These are phyloP conservation scores for Phoxinus dragarum DNA, from an alignment of 2,797 vertebrate genomes.

Conservation along the genomic window DNA sequence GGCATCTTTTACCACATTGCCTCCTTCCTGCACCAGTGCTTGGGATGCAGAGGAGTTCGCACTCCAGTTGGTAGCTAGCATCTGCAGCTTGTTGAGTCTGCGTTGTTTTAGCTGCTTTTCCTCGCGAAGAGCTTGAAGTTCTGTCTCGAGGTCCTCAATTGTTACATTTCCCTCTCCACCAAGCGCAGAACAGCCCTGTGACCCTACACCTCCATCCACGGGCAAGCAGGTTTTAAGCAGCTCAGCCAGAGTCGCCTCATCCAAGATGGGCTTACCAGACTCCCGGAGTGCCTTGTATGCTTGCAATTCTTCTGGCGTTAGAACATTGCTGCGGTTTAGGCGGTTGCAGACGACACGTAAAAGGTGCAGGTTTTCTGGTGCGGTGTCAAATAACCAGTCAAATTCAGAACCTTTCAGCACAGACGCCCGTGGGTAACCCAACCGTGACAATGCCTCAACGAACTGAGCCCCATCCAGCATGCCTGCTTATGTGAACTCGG, in stretches of 20 bases:
- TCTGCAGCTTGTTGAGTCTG: constrained; percentile 82
- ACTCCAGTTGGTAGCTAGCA: constrained; percentile 72
- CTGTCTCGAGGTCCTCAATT: constrained; percentile 81
- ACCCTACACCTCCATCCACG: constrained; percentile 56
- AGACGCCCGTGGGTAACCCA: constrained; percentile 83
- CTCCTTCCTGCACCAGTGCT: constrained; percentile 70
- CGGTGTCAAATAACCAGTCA: constrained; percentile 94
- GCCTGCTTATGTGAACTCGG: constrained; percentile 47
- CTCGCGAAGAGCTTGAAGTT: constrained; percentile 80
- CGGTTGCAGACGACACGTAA: constrained; percentile 88
- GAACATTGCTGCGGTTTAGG: constrained; percentile 78
- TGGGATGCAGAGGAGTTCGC: constrained; percentile 75
- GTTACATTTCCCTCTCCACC: constrained; percentile 68
- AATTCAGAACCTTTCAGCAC: constrained; percentile 88
- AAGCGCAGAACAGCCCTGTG: constrained; percentile 39
- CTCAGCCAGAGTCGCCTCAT: constrained; percentile 82
- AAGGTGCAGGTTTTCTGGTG: constrained; percentile 81
- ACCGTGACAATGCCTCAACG: constrained; percentile 85
- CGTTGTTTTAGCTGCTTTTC: constrained; percentile 82
- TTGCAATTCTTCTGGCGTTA: constrained; percentile 79
- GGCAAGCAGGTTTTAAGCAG: constrained; percentile 82
- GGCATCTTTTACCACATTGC: constrained; percentile 72
- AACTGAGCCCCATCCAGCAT: constrained; percentile 90
- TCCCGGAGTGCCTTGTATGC: constrained; percentile 78
- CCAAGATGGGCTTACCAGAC: constrained; percentile 82